Base-by-base conservation (phyloP, 2,113 vertebrate genomes). In the Gavia stellata region DNA sequence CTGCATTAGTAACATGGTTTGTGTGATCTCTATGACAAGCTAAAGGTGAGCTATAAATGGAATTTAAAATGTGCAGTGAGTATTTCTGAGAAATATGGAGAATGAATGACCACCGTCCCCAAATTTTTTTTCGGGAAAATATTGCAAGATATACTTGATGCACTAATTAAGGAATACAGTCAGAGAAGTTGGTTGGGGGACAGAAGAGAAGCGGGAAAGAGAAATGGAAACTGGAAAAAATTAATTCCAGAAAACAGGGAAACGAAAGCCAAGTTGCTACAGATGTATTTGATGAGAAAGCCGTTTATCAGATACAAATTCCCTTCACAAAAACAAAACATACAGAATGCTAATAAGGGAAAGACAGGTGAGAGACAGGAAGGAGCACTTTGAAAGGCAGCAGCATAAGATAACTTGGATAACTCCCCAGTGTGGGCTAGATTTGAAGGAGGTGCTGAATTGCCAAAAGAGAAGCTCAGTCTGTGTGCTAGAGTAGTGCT, bases 401-500 rank as follows among this genome's bases (percentile, higher is more conserved):
- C 7, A 47, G 5, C 5, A 3, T n/a, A 31, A 71, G 71, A 44
- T 42, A 66, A 52, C 18, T 74, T 28, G 24, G 50, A 34, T 26
- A 77, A 50, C 4, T n/a, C 12, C n/a, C 8, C 17, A 23, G 5
- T 34, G 16, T 42, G 20, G 12, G 3, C 21, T 29, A 68, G 17
- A 72, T 17, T 63, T 72, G 58, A 80, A 86, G 12, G 31, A 66
- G 17, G 28, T 42, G 3, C 13, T 63, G 26, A 59, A 15, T 68
- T 86, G 8, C 9, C 19, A 52, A 25, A 89, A 55, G 14, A 72
- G 5, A 5, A 74, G 0, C 9, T 86, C 10, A 6, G 20, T 10
- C 17, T 31, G 4, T 14, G 4, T 47, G 18, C 5, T n/a, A 15
- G 7, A 38, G 14, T 16, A 40, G 5, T 19, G 14, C 0, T 28